Conservation (phyloP, 2,888 invertebrate genomes). For the Osedax fenrisi region DNA sequence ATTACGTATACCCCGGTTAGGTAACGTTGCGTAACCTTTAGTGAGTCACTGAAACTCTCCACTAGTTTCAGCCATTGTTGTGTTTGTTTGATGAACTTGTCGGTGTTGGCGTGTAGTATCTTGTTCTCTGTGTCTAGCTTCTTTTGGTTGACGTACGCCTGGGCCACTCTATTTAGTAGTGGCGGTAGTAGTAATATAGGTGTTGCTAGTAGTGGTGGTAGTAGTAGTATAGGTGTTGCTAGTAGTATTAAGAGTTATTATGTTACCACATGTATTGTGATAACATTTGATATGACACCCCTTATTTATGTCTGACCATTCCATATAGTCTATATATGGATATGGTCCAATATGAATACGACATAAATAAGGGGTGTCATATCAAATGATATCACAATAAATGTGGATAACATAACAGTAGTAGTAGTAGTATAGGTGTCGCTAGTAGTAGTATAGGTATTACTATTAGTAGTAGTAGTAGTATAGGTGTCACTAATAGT, state of each 20-base stretch:
- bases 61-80: constrained; percentile 83
- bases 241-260: neutral
- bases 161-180: constrained; percentile 65
- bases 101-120: constrained; percentile 79
- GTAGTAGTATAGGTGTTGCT: neutral
- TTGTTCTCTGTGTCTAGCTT: constrained; percentile 93
- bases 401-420: too few relatives aligned
- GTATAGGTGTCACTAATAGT: too few relatives aligned
- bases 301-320: neutral
- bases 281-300: neutral
- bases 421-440: too few relatives aligned
- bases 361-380: too few relatives aligned
- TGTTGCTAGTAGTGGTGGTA: neutral
- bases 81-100: constrained; percentile 87
- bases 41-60: constrained; percentile 54
- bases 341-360: too few relatives aligned
- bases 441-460: too few relatives aligned
- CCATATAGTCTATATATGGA: neutral
- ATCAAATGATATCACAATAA: too few relatives aligned
- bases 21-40: too few relatives aligned
- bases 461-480: too few relatives aligned
- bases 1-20: too few relatives aligned
- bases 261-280: neutral
- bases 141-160: constrained; percentile 94
- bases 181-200: neutral